Conservation (phyloP, 2,113 vertebrate species). For the Periophthalmus modestus region DNA sequence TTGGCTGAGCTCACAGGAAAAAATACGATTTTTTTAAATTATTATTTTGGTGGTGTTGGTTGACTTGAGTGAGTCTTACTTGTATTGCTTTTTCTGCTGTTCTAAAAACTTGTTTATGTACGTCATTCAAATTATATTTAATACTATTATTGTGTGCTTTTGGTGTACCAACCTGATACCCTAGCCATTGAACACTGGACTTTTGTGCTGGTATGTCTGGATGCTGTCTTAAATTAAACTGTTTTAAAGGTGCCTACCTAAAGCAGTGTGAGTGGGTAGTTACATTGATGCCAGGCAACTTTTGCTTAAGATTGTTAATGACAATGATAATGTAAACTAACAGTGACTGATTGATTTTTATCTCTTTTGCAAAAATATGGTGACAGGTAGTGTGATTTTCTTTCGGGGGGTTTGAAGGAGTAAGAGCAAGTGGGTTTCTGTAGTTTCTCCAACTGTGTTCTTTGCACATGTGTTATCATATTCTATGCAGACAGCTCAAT, state of each 20-base stretch:
- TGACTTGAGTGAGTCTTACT: conserved; percentile 10
- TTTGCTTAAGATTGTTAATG: not conserved
- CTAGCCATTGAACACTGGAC: conserved; percentile 14
- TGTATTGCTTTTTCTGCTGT: conserved; percentile 31
- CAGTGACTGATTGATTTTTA: not conserved
- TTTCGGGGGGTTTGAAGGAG: not conserved
- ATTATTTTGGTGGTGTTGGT: conserved; percentile 25
- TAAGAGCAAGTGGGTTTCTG: not conserved
- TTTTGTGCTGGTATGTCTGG: conserved; percentile 18
- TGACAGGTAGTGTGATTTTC: not conserved
- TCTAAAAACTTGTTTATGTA: not conserved
- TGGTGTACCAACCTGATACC: conserved; percentile 28
- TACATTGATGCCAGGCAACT: conserved; percentile 2
- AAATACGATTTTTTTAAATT: conserved; percentile 28
- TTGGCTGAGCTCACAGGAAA: not conserved
- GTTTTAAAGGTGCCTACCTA: conserved; percentile 53
- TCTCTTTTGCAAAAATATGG: too few species aligned
- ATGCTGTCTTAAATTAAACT: conserved; percentile 10
- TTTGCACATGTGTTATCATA: conserved; percentile 14
- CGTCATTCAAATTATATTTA: conserved; percentile 9
- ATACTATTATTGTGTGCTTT: conserved; percentile 20
- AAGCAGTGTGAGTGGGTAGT: conserved; percentile 29
- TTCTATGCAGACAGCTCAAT: conserved; percentile 49
- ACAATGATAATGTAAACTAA: not conserved
- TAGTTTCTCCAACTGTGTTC: conserved; percentile 24